Evolutionary conservation across 2,888 invertebrate species (phyloP), one percentile per base, ranked within the genome.

Genomic region (Iphiclides podalirius): DNA sequence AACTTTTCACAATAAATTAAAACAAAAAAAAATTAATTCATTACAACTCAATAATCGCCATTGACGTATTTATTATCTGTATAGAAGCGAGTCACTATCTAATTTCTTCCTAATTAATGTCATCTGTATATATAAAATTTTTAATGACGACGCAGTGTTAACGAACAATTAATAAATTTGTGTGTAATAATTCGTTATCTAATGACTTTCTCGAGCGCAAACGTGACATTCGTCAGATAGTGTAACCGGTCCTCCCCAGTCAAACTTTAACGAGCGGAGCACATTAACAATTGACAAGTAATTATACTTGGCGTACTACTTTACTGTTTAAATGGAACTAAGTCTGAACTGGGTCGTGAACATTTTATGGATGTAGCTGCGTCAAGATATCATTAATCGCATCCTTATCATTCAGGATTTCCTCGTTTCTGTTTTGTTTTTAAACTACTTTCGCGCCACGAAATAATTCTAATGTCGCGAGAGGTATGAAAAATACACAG

Each of bases 221-320:
- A 47, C 36, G 41, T 36, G 41, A 41, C 36, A 26, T 37, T 26
- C 6, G 13, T 11, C 20, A 26, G 33, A 28, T 36, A 41, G 35
- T 35, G 13, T 20, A 16, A 8, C 14, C 15, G 26, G 16, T 17
- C 14, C 41, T 14, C 28, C 26, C 28, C 35, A 16, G 41, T 36
- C 6, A 14, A 15, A 11, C 34, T 14, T 34, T 40, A 47, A 47
- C 23, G 46, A 47, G 39, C 12, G 26, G 11, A 35, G 28, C 36
- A 28, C 28, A 47, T 41, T 47, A 36, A 28, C 15, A 36, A 44
- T 28, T 16, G 7, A 31, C 36, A 42, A 14, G 38, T 46, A 39
- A 35, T 15, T 6, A n/a, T 16, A 16, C 15, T 47, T 26, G 33
- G 23, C 33, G 16, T 8, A 46, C 16, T 46, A 38, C 38, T 38